Percentiles rank a stretch among this genome's conserved stretches.
Evolutionary conservation across 2,888 invertebrate species (phyloP).

Genomic region (Perizoma flavofasciatum): DNA sequence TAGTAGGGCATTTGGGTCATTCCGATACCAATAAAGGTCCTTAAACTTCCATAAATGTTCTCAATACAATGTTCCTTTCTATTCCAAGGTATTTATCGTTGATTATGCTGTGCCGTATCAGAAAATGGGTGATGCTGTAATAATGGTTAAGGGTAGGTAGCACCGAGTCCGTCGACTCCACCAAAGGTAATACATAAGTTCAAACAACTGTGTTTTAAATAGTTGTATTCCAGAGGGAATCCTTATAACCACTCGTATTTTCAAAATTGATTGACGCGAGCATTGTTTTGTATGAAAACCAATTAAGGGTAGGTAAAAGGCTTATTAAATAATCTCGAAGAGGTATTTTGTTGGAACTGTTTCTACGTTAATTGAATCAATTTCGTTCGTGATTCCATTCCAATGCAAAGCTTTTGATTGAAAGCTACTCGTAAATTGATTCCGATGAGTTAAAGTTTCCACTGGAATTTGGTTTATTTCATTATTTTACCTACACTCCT

Average conservation of each 20-base stretch:
- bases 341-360: conserved; percentile 19
- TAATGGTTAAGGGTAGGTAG: conserved; percentile 24
- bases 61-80: conserved; percentile 11
- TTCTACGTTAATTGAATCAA: conserved; percentile 30
- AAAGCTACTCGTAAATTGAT: conserved; percentile 15
- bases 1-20: conserved; percentile 28
- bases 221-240: conserved; percentile 14
- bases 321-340: conserved; percentile 31
- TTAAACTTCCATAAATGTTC: background rate
- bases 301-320: conserved; percentile 25
- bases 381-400: conserved; percentile 26
- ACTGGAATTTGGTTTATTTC: conserved; percentile 4
- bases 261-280: conserved; percentile 18
- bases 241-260: conserved; percentile 28
- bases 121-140: conserved; percentile 16
- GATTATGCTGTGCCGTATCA: conserved; percentile 1
- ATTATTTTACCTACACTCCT: background rate
- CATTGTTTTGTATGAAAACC: conserved; percentile 26
- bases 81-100: background rate
- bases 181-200: conserved; percentile 35
- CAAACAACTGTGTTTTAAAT: conserved; percentile 20
- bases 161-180: conserved; percentile 26
- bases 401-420: conserved; percentile 24
- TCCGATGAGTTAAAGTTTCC: conserved; percentile 19
- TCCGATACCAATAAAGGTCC: background rate